Percentiles rank a stretch among this genome's conserved stretches.
Conservation (phyloP, 2,888 invertebrate species). For the Meandrusa payeni region DNA sequence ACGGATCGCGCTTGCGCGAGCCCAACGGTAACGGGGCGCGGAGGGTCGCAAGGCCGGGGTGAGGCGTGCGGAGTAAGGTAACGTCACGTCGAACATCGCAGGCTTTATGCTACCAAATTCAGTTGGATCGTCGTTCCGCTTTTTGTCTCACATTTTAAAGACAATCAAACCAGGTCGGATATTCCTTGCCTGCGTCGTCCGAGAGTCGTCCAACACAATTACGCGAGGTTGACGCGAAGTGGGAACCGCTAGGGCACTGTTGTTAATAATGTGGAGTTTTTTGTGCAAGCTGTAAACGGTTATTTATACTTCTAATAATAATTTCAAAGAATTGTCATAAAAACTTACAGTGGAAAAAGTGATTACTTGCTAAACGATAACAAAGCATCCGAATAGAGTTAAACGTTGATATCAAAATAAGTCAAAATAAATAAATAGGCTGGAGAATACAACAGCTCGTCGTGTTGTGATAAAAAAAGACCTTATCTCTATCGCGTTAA, state of each 20-base stretch:
- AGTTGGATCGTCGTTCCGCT: slow-evolving; percentile 38
- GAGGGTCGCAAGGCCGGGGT: slow-evolving; percentile 73
- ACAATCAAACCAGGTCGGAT: slow-evolving; percentile 42
- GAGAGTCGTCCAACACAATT: slow-evolving; percentile 75
- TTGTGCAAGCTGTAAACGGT: slow-evolving; percentile 39
- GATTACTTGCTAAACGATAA: not conserved
- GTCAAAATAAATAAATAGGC: slow-evolving; percentile 76
- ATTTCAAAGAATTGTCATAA: slow-evolving; percentile 33
- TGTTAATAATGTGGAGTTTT: slow-evolving; percentile 65
- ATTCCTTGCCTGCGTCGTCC: slow-evolving; percentile 71
- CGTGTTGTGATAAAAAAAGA: slow-evolving; percentile 44
- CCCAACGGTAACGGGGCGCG: slow-evolving; percentile 55
- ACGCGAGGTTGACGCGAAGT: slow-evolving; percentile 74
- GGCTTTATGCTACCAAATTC: slow-evolving; percentile 57
- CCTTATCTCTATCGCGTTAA: slow-evolving; percentile 48
- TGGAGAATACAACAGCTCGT: slow-evolving; percentile 57
- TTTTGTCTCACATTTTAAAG: slow-evolving; percentile 27
- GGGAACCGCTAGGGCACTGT: slow-evolving; percentile 56
- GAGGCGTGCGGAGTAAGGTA: slow-evolving; percentile 60
- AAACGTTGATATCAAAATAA: slow-evolving; percentile 66
- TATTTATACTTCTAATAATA: slow-evolving; percentile 25
- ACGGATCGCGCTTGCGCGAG: slow-evolving; percentile 72
- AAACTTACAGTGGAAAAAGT: slow-evolving; percentile 30
- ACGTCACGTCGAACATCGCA: slow-evolving; percentile 78
- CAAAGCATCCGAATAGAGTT: slow-evolving; percentile 29